Base-by-base conservation (phyloP, 1,140 invertebrate species). In the Archivesica marissinica region DNA sequence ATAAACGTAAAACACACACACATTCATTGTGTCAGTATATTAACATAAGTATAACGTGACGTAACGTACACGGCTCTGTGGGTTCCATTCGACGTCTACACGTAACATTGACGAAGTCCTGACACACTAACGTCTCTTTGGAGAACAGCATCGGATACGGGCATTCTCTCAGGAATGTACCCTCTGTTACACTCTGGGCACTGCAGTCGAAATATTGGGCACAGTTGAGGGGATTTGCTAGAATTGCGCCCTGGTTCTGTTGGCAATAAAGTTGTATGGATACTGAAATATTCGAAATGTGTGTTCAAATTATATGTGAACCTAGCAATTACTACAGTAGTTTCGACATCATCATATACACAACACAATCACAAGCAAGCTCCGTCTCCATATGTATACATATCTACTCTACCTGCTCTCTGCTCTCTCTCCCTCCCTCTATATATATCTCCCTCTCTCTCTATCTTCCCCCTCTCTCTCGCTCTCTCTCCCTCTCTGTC, bases 191-290 rank as follows among this genome's bases (percentile, higher is more conserved):
- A 54, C 87, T 88, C 17, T 72, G 78, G 30, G 85, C 70, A 25
- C 87, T 87, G 78, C 91, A 92, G 77, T 92, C 90, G 52, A 91
- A 90, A 78, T 92, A 92, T 76, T 92, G 91, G 33, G 86, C 91
- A 81, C 91, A 92, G 66, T 92, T 90, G 9, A 87, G 54, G 9
- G 89, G 91, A 66, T 89, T 91, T 4, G 86, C 89, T 30, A 88
- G 77, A 13, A 90, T 88, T 0, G 88, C 88, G 20, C 74, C 86
- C 0, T 85, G 91, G 52, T 89, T 90, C 13, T 86, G 85, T 23
- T 77, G 85, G 76, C 91, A 92, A 64, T 83, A 91, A 17, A 85
- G 72, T 30, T 88, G 75, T 41, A 92, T 88, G 11, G 87, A 88
- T 56, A 83, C 91, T 92, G 85, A 86, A 88, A 75, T 30, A 52